phyloP scores from a whole-genome alignment of 2,888 invertebrate species.

The Stenchaetothrips biformis region DNA sequence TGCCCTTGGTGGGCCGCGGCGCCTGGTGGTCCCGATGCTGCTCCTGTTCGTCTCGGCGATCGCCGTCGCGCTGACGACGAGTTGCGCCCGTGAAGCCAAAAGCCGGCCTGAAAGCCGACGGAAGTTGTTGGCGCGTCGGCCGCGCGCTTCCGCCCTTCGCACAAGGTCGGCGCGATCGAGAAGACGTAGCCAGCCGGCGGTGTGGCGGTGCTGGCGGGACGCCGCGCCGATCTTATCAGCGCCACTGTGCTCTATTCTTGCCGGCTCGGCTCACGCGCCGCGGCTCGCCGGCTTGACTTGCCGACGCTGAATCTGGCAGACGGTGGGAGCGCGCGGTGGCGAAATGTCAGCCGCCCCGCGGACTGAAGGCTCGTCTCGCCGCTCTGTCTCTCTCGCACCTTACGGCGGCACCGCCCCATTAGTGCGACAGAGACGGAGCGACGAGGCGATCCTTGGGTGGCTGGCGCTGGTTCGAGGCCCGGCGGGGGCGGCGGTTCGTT shows the following conservation, averaged over 20 bases:
- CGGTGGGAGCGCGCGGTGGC: no score
- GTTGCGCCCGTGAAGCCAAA: background rate
- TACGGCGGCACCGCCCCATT: no score
- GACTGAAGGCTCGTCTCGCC: no score
- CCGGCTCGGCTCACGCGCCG: background rate
- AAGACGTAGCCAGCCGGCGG: no score
- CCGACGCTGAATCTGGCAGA: background rate
- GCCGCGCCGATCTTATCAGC: no score
- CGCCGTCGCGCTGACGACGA: background rate
- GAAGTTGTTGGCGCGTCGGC: background rate
- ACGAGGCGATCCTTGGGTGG: no score
- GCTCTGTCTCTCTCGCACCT: no score
- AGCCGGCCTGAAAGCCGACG: background rate
- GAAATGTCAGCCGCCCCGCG: no score
- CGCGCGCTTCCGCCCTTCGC: background rate
- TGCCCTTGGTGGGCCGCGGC: background rate
- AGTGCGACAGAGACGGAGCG: no score
- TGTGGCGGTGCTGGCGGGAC: no score
- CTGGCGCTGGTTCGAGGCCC: no score
- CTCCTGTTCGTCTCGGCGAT: background rate
- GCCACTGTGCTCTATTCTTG: background rate
- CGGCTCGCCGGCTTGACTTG: background rate
- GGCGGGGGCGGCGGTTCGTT: no score
- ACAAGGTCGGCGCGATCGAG: background rate
- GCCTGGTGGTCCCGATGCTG: background rate